phyloP scores from a whole-genome alignment of 1,140 invertebrate genomes.

The Heliothis subflexa region DNA sequence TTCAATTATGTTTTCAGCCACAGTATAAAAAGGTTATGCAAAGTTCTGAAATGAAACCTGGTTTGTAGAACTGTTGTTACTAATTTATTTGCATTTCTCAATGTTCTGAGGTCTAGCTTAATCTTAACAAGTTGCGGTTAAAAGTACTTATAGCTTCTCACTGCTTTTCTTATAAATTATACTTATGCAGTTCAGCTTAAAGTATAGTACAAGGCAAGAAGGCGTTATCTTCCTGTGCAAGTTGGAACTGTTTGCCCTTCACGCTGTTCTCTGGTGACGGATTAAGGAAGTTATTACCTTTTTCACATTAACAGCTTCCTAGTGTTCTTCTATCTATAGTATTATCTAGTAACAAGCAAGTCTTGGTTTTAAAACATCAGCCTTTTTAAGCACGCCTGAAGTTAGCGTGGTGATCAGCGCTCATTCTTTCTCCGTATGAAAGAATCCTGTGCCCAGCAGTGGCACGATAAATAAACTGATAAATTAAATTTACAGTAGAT shows the following conservation, averaged over 20 bases:
- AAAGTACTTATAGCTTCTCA: not conserved
- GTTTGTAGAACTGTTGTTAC: not conserved
- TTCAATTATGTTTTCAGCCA: not conserved
- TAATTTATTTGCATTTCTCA: too few relatives aligned
- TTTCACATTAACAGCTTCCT: not conserved
- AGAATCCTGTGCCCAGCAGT: too few relatives aligned
- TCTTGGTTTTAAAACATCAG: not conserved
- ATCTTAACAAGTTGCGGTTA: not conserved
- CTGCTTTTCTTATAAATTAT: not conserved
- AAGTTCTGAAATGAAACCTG: not conserved
- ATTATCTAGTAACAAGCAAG: not conserved
- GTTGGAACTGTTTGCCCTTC: constrained; percentile 4
- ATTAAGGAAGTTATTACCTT: constrained; percentile 6
- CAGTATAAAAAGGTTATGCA: not conserved
- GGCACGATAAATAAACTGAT: too few relatives aligned
- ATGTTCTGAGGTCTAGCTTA: not conserved
- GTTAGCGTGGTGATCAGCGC: too few relatives aligned
- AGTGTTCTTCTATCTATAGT: not conserved
- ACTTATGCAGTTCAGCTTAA: not conserved
- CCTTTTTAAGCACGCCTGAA: not conserved
- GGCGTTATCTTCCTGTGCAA: not conserved
- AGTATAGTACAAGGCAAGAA: not conserved
- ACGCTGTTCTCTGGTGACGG: not conserved
- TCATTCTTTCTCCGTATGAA: too few relatives aligned
- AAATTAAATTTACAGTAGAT: too few relatives aligned